Evolutionary conservation across 2,888 invertebrate species (phyloP).

Genomic region (Acleris laterana): DNA sequence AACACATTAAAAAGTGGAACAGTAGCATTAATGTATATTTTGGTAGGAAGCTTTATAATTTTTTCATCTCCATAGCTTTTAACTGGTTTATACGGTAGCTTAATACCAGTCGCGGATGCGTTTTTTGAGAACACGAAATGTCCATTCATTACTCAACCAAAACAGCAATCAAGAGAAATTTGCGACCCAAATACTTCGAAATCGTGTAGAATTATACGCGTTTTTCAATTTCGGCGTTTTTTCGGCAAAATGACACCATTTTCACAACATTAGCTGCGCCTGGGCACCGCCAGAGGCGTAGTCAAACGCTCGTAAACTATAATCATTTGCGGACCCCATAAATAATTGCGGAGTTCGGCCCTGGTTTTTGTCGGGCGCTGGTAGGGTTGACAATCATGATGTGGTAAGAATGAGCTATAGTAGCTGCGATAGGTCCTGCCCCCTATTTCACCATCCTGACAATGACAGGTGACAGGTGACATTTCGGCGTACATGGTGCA

Average conservation of each 20-base stretch:
- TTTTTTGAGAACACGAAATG: constrained; percentile 30
- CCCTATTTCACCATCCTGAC: no score
- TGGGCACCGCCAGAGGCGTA: constrained; percentile 57
- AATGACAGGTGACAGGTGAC: no score
- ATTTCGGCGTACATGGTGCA: no score
- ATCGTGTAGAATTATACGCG: constrained; percentile 34
- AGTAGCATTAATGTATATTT: constrained; percentile 7
- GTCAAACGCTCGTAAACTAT: constrained; percentile 78
- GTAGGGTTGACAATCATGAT: no score
- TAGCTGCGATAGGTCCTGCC: no score
- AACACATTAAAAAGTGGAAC: constrained; percentile 20
- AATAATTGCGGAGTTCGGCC: constrained; percentile 79
- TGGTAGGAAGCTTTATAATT: background rate
- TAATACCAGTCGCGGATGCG: constrained; percentile 12
- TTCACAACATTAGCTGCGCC: constrained; percentile 52
- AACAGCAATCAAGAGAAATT: constrained; percentile 36
- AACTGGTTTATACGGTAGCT: constrained; percentile 5
- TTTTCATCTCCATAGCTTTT: background rate
- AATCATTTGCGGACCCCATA: constrained; percentile 81
- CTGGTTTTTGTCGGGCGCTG: constrained; percentile 72
- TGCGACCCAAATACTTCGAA: constrained; percentile 34
- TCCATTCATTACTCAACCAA: constrained; percentile 33
- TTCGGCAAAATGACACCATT: constrained; percentile 45
- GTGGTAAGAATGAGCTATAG: no score
- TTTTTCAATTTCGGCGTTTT: constrained; percentile 35